Base-by-base conservation (phyloP, 2,888 invertebrate species). In the Mylabris sibirica region DNA sequence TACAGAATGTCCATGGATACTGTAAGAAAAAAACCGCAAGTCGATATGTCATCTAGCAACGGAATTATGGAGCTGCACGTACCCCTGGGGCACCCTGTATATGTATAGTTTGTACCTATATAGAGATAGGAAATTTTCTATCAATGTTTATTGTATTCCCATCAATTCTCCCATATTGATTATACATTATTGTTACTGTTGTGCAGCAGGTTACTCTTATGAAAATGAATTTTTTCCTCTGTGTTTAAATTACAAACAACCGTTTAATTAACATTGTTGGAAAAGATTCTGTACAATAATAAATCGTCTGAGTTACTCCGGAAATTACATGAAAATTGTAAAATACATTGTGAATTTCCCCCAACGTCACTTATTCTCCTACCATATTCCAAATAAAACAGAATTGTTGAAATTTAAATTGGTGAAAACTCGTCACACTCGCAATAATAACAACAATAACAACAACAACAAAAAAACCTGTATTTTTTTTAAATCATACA, bases 241-340 rank as follows among this genome's bases (percentile, higher is more conserved):
- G n/a, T 24, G 4, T 17, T 26, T 60, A 49, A 49, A 49, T 49
- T 49, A 49, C 49, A 49, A 17, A 20, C 20, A 9, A 49, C 63
- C 59, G 67, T 67, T 67, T 67, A 67, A 67, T 67, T 67, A 67
- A 49, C 64, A 57, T 49, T 17, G 17, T 49, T 17, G 5, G 20
- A 49, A 44, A 24, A 24, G 11, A 24, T 35, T 22, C 14, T 22
- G 64, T 35, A 30, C 30, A 68, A 68, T 68, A 61, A 68, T 61
- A 60, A 64, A 64, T 68, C 38, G 63, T 63, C 63, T 44, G 63
- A 30, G 44, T 38, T 24, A 57, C 41, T 44, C 24, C 67, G 20
- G 53, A 53, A 53, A 53, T 53, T 53, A 53, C 24, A 53, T 5
- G 49, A 53, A 53, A 22, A 24, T 53, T 53, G 24, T 53, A 12